Evolutionary conservation across 2,888 invertebrate species (phyloP), one percentile per base, ranked within the genome.

Genomic region (Nemoura dubitans): DNA sequence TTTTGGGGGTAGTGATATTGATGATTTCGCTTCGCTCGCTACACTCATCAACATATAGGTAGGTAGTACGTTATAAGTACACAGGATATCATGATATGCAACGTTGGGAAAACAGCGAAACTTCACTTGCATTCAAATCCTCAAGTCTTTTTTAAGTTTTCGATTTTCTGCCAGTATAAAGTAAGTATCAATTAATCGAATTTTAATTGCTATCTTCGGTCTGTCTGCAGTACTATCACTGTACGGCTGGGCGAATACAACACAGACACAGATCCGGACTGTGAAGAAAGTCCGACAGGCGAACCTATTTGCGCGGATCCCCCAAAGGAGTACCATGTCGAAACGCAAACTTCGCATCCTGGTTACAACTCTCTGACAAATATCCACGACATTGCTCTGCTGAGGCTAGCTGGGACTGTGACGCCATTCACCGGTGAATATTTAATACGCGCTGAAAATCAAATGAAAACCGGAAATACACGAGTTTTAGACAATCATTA

Each of bases 341-440:
- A 95, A 88, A 92, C 94, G 88, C 91, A 92, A 78, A 95, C 96
- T 59, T 92, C 94, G 0, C 96, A 97, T 90, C 94, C 95, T 88
- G 89, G 91, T 0, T 97, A 96, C 89, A 90, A 92, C 83, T 93
- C 95, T 0, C 89, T 89, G 0, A 93, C 94, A 83, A 90, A 89
- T 0, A 93, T 92, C 30, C 92, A 96, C 90, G 97, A 97, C 90
- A 95, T 97, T 77, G 96, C 96, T 0, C 91, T 97, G 21, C 89
- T 97, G 76, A 93, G 96, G 86, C 91, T 97, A 21, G 89, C 91
- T 0, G 90, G 90, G 0, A 91, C 93, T 42, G 94, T 94, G 0
- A 88, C 90, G 2, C 94, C 92, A 89, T 94, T 81, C 21, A 29
- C 93, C 85, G 90, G 90, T 90, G 87, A 87, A 86, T 86, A 76